phyloP scores from a whole-genome alignment of 2,797 vertebrate genomes.

The Phrynocephalus forsythii region DNA sequence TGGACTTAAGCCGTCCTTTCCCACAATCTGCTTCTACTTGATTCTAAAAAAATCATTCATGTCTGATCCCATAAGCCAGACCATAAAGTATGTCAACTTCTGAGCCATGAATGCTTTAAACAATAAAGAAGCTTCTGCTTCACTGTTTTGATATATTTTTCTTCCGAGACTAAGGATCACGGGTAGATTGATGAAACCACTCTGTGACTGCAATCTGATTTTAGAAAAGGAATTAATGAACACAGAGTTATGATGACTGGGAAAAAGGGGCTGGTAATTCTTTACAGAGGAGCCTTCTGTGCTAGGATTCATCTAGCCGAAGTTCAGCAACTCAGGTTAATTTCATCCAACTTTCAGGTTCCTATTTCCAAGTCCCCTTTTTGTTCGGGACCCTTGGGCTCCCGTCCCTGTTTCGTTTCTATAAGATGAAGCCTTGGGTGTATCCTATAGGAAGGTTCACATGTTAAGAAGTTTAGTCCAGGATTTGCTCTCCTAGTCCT shows the following conservation, averaged over 20 bases:
- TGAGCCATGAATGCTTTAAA: conserved; percentile 46
- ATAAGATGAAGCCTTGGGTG: background rate
- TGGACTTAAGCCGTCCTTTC: conserved; percentile 43
- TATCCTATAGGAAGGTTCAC: background rate
- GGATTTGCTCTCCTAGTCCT: too few species aligned
- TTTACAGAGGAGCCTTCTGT: background rate
- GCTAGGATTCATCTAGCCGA: background rate
- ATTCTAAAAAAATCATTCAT: conserved; percentile 34
- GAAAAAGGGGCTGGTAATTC: background rate
- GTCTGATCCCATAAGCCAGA: conserved; percentile 48
- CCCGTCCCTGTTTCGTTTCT: background rate
- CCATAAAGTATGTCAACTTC: conserved; percentile 45
- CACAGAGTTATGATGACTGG: background rate
- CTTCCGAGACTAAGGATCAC: background rate
- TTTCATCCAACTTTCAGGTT: background rate
- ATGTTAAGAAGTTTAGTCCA: background rate
- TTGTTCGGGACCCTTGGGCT: background rate
- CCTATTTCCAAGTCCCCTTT: background rate
- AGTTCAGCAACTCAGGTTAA: background rate
- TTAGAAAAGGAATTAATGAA: background rate
- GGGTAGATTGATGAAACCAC: conserved; percentile 8
- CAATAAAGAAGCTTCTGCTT: conserved; percentile 32
- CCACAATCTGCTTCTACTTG: conserved; percentile 57
- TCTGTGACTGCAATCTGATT: background rate
- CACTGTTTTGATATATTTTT: conserved; percentile 20